A percentile compares a stretch with the other conserved stretches of the same genome.
phyloP scores from a whole-genome alignment of 1,140 invertebrate species.

The Bombus difficillimus region DNA sequence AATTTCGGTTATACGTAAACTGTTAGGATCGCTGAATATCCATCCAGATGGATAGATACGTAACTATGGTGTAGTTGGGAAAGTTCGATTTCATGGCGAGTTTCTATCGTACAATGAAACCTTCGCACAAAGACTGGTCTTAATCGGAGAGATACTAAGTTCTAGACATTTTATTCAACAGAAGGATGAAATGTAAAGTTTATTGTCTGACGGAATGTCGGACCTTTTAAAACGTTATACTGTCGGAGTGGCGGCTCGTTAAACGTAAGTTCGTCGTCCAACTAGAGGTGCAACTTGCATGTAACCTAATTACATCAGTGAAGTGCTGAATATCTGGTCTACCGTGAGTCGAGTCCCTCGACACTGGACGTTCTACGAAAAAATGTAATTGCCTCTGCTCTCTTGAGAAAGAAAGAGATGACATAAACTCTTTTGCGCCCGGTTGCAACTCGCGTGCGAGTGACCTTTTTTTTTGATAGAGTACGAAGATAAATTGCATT shows the following conservation, averaged over 20 bases:
- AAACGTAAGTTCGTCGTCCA: neutral
- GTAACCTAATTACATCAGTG: neutral
- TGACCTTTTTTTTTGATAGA: neutral
- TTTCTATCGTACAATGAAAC: too few relatives aligned
- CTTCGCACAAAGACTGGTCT: too few relatives aligned
- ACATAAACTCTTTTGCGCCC: neutral
- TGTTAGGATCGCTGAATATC: too few relatives aligned
- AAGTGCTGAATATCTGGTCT: neutral
- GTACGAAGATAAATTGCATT: neutral
- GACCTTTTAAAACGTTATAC: constrained; percentile 6
- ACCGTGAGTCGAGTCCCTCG: neutral
- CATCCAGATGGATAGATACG: too few relatives aligned
- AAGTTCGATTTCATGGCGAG: too few relatives aligned
- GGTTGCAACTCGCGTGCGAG: neutral
- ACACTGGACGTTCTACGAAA: constrained; percentile 1
- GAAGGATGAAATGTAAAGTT: too few relatives aligned
- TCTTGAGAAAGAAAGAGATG: neutral
- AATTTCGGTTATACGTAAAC: too few relatives aligned
- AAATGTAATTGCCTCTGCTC: neutral
- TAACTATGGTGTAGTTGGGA: too few relatives aligned
- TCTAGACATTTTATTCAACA: too few relatives aligned
- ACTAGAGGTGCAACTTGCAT: neutral
- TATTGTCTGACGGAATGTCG: neutral
- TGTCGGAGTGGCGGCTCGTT: neutral
- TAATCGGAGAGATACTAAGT: too few relatives aligned